Percentiles rank a stretch among this genome's conserved stretches.
Evolutionary conservation across 92 coral and sea anemone species (phyloP).

Genomic region (Nematostella vectensis): DNA sequence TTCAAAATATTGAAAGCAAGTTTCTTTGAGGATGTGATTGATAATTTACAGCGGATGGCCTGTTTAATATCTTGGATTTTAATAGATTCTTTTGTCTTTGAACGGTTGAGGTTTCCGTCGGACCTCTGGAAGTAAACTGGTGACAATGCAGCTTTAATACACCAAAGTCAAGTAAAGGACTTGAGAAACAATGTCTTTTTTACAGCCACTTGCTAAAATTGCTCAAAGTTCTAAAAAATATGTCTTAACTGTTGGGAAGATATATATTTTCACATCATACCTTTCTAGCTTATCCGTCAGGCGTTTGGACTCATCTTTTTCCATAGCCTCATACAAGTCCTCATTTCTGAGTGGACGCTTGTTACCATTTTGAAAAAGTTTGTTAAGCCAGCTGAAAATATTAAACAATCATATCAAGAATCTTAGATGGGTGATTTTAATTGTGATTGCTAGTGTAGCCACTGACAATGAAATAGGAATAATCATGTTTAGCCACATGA

Average conservation of each 20-base stretch:
- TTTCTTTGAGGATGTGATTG: no score
- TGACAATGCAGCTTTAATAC: no score
- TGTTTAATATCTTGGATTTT: no score
- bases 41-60: no score
- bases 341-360: conserved; percentile 52
- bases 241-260: background rate
- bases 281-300: conserved; percentile 74
- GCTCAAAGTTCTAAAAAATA: no score
- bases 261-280: conserved; percentile 13
- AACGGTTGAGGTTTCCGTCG: no score
- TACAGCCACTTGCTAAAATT: no score
- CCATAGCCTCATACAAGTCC: conserved; percentile 63
- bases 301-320: conserved; percentile 61
- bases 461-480: background rate
- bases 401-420: background rate
- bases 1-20: no score
- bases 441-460: background rate
- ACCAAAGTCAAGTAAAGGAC: no score
- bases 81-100: no score
- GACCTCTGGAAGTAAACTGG: no score
- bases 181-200: no score
- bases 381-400: conserved; percentile 76
- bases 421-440: background rate
- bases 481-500: background rate
- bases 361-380: conserved; percentile 57